These are phyloP conservation scores for Paralinhomoeus sp. DNA, from an alignment of 2,888 invertebrate genomes.

Conservation along the genomic window DNA sequence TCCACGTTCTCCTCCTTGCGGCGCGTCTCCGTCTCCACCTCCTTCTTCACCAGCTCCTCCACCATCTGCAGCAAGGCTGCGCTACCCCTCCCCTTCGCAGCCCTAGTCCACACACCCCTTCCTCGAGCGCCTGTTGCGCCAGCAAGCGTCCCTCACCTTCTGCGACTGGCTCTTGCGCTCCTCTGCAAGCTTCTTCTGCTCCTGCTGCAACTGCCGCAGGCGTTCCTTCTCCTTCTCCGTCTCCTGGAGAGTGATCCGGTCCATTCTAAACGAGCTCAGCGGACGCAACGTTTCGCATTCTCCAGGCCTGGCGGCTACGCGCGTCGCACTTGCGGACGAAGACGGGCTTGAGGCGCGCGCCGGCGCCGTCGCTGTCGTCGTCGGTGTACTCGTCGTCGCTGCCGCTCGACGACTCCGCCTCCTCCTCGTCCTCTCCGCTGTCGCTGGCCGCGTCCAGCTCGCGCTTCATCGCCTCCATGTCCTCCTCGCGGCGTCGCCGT, in stretches of 20 bases:
- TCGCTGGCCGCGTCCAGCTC: constrained; percentile 15
- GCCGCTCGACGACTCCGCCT: constrained; percentile 4
- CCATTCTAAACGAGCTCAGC: constrained; percentile 38
- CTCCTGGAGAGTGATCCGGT: constrained; percentile 81
- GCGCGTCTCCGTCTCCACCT: constrained; percentile 45
- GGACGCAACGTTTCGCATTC: too few species aligned
- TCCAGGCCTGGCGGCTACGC: too few species aligned
- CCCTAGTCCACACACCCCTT: too few species aligned
- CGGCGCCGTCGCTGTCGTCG: constrained; percentile 30
- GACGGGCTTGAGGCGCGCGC: constrained; percentile 32
- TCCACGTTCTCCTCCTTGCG: constrained; percentile 23
- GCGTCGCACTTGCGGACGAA: constrained; percentile 29
- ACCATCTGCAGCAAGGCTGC: constrained; percentile 49
- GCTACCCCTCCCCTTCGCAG: too few species aligned
- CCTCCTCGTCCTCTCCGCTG: too few species aligned
- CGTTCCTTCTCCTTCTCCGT: constrained; percentile 64
- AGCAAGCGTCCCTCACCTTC: constrained; percentile 36
- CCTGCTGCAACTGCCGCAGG: constrained; percentile 58
- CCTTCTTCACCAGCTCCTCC: constrained; percentile 56
- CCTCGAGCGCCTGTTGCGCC: too few species aligned
- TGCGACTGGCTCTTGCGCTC: constrained; percentile 66
- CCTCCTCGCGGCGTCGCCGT: constrained; percentile 4
- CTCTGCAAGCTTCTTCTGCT: constrained; percentile 59
- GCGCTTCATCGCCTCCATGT: too few species aligned
- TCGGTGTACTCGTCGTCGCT: constrained; percentile 32